Base-by-base conservation (phyloP, 2,113 vertebrate species). In the Odocoileus hemionus region DNA sequence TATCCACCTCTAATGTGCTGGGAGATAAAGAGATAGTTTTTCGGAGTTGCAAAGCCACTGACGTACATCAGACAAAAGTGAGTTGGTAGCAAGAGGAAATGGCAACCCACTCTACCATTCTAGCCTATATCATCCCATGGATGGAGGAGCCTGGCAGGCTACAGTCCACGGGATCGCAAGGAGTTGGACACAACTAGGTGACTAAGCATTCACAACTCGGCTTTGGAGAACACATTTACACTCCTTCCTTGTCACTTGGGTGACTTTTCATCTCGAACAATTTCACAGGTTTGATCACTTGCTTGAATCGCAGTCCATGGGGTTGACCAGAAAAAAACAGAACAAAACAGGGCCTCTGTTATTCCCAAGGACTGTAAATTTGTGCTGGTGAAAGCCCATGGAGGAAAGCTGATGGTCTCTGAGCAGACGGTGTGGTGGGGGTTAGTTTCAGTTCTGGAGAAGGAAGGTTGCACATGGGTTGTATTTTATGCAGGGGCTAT, bases 221-320 rank as follows among this genome's bases (percentile, higher is more conserved):
- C 80, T 97, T 94, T 94, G 55, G 45, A 86, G 55, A 84, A 91
- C n/a, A 94, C 6, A 80, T 58, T 26, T 7, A 15, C n/a, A 64
- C 0, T 43, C 55, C 10, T 78, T 67, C 33, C 30, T 97, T 92
- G 23, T 96, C 61, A 90, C 19, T 90, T 36, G 58, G 15, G 25
- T 94, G 95, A 64, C 36, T 76, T 91, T 95, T 96, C 52, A 87
- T 87, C 70, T 64, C 12, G 4, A 82, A 67, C 14, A 83, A 14
- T 84, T 94, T 86, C 76, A 80, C 4, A 97, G 79, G 61, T 96
- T 96, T 82, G 61, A 86, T 93, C 21, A 30, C 39, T 76, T 79
- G 52, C n/a, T 86, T 67, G 85, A 94, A 74, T 91, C 10, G 55
- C 70, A 76, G 36, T 39, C 21, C 12, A 15, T 76, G 39, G 3